Conservation (phyloP, 2,113 vertebrate species). For the Pterophyllum scalare region DNA sequence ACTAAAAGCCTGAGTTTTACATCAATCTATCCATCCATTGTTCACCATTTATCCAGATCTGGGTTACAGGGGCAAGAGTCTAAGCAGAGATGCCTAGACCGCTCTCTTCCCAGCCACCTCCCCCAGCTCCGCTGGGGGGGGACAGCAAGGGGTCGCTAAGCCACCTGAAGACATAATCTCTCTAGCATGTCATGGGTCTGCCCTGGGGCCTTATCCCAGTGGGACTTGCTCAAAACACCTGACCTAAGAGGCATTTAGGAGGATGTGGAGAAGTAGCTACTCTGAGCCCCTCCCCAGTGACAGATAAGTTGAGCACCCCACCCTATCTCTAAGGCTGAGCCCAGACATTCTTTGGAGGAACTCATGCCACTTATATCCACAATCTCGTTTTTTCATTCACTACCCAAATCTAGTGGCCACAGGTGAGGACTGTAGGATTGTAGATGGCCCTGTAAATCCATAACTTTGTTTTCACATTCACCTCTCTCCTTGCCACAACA, state of each 20-base stretch:
- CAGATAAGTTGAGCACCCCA: not conserved
- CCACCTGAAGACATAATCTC: not conserved
- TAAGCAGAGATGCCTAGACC: not conserved
- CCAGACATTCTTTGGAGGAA: not conserved
- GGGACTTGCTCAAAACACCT: not conserved
- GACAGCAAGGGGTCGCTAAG: not conserved
- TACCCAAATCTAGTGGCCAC: not conserved
- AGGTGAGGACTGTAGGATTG: not conserved
- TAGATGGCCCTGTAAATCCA: not conserved
- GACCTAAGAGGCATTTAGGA: not conserved
- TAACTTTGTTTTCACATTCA: not conserved
- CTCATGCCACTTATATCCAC: not conserved
- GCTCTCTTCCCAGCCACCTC: not conserved
- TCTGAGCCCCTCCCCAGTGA: not conserved
- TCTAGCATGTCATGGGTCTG: not conserved
- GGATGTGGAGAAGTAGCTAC: not conserved
- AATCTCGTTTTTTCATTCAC: not conserved
- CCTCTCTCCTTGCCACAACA: not conserved
- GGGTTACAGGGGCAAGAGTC: not conserved
- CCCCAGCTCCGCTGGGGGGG: not conserved
- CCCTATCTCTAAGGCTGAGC: conserved; percentile 1
- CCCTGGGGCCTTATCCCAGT: not conserved
- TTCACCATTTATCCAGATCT: too few species aligned
- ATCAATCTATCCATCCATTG: too few species aligned
- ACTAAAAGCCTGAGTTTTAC: too few species aligned